Evolutionary conservation across 2,113 vertebrate species (phyloP).

Genomic region (Pardalotus punctatus): DNA sequence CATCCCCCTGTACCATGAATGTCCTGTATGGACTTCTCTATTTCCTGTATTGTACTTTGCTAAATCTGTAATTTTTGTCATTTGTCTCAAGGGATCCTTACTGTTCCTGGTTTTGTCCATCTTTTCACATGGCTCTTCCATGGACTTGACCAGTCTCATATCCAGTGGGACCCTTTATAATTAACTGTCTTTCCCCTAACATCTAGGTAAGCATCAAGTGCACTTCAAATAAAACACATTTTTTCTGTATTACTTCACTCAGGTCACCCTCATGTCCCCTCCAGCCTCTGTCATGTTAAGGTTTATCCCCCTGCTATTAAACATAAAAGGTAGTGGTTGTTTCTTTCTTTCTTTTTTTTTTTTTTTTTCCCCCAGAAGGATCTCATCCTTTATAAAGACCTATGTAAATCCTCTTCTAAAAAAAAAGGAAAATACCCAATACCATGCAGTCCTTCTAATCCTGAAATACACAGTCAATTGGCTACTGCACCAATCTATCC

Average conservation of each 20-base stretch:
- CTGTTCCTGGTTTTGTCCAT: neutral
- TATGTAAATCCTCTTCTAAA: neutral
- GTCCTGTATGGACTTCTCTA: neutral
- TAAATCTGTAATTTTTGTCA: neutral
- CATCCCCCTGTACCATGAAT: neutral
- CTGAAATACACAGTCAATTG: neutral
- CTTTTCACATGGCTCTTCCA: neutral
- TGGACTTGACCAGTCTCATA: neutral
- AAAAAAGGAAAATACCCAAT: neutral
- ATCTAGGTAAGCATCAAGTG: neutral
- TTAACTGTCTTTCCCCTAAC: neutral
- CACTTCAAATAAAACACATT: neutral
- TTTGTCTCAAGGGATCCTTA: neutral
- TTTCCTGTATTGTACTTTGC: neutral
- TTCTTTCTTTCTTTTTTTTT: no score
- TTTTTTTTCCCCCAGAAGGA: neutral
- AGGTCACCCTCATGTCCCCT: neutral
- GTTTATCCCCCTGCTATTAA: neutral
- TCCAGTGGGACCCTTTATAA: neutral
- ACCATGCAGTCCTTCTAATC: neutral
- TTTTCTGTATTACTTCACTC: neutral
- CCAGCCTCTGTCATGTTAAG: neutral
- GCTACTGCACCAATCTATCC: neutral
- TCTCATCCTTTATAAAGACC: neutral
- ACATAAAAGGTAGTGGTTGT: accelerated